phyloP scores from a whole-genome alignment of 2,113 vertebrate species.

The Tetraodon nigroviridis region DNA sequence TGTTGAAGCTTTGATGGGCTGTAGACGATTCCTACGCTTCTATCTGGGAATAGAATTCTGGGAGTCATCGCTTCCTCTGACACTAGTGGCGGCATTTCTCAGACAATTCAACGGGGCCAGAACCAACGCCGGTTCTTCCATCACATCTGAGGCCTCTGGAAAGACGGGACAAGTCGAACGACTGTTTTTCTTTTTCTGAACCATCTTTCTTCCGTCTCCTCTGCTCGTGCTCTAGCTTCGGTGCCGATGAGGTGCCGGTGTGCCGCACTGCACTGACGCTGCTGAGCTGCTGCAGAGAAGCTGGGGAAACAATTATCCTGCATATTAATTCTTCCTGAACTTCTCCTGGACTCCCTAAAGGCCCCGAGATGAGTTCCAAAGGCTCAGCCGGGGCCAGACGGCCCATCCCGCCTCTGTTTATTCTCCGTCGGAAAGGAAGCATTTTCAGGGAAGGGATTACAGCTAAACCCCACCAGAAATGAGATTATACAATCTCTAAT shows the following conservation, averaged over 20 bases:
- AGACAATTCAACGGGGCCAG: neutral
- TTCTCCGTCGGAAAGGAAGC: conserved; percentile 8
- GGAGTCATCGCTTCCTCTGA: neutral
- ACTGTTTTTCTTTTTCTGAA: neutral
- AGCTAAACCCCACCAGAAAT: neutral
- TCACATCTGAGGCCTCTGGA: no score
- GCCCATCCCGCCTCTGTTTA: neutral
- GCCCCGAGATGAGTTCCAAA: conserved; percentile 7
- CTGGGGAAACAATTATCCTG: conserved; percentile 19
- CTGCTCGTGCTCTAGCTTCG: neutral
- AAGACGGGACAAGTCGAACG: no score
- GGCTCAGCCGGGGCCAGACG: conserved; percentile 3
- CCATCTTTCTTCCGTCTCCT: conserved; percentile 5
- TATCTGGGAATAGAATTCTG: neutral
- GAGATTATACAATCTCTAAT: no score
- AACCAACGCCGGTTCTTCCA: no score
- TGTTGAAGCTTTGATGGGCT: conserved; percentile 26
- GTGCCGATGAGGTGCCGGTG: conserved; percentile 5
- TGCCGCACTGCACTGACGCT: conserved; percentile 16
- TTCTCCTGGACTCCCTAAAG: conserved; percentile 24
- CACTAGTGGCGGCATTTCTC: conserved; percentile 17
- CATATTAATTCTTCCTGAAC: conserved; percentile 18
- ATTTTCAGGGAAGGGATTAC: neutral
- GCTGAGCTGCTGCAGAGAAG: conserved; percentile 20
- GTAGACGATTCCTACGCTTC: conserved; percentile 10